Evolutionary conservation across 2,888 invertebrate species (phyloP).

Genomic region (Ectemnius cavifrons): DNA sequence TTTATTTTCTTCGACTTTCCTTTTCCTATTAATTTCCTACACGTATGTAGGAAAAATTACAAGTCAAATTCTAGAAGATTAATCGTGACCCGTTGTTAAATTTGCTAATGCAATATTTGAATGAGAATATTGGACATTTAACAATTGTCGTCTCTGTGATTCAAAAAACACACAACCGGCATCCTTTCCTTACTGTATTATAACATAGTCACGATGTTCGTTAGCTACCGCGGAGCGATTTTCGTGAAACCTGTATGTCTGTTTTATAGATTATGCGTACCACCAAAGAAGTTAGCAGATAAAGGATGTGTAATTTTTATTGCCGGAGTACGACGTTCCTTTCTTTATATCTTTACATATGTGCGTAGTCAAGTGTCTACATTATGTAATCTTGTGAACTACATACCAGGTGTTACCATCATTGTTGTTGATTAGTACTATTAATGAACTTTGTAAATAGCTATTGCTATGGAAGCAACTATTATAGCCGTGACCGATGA

Average conservation of each 20-base stretch:
- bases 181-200: slow-evolving; percentile 49
- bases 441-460: slow-evolving; percentile 32
- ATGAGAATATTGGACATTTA: slow-evolving; percentile 21
- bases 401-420: slow-evolving; percentile 13
- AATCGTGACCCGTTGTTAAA: slow-evolving; percentile 28
- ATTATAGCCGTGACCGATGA: slow-evolving; percentile 11
- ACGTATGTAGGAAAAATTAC: neutral
- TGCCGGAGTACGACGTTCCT: slow-evolving; percentile 44
- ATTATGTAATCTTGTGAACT: slow-evolving; percentile 17
- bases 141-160: slow-evolving; percentile 52
- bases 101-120: slow-evolving; percentile 36
- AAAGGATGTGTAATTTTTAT: slow-evolving; percentile 25
- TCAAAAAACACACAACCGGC: slow-evolving; percentile 36
- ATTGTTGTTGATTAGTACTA: slow-evolving; percentile 19
- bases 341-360: slow-evolving; percentile 28
- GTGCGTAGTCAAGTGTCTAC: slow-evolving; percentile 16
- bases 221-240: slow-evolving; percentile 11
- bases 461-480: slow-evolving; percentile 3
- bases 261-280: slow-evolving; percentile 16
- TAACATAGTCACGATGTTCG: slow-evolving; percentile 18
- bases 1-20: slow-evolving; percentile 23
- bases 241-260: slow-evolving; percentile 20
- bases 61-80: slow-evolving; percentile 21
- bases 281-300: slow-evolving; percentile 48
- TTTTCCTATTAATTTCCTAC: slow-evolving; percentile 28